Conservation (phyloP, 2,113 vertebrate genomes). For the Caracal caracal region DNA sequence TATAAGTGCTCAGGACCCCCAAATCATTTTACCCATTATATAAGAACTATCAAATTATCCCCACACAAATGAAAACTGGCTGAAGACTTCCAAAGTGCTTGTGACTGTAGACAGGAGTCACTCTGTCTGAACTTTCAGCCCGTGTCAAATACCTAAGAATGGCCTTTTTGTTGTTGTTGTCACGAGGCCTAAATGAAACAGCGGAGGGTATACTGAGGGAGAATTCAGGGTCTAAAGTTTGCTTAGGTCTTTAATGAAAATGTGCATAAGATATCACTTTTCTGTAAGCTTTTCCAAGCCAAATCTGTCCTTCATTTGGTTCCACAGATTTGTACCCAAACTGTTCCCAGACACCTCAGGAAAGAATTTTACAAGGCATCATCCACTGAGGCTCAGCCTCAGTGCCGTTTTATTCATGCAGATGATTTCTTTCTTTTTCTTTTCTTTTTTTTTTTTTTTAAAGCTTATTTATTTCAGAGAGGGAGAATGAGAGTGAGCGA, state of each 20-base stretch:
- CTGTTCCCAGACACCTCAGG: background rate
- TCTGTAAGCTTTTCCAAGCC: background rate
- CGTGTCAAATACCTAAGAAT: background rate
- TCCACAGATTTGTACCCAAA: background rate
- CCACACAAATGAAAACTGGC: background rate
- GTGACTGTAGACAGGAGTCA: background rate
- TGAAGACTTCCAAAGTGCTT: background rate
- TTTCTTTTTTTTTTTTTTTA: no score
- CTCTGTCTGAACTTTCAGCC: background rate
- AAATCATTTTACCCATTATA: conserved; percentile 4
- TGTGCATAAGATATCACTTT: background rate
- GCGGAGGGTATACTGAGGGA: background rate
- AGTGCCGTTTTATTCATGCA: background rate
- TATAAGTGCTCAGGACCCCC: background rate
- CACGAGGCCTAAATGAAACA: background rate
- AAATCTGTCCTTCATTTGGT: background rate
- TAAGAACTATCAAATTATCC: background rate
- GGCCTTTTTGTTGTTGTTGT: background rate
- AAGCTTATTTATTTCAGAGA: no score
- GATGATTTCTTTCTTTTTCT: background rate
- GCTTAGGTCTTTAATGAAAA: background rate
- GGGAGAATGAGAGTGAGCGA: no score
- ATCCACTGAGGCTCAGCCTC: no score
- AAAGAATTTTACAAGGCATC: background rate
- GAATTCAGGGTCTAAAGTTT: background rate